Evolutionary conservation across 1,140 invertebrate genomes (phyloP), one percentile per base, ranked within the genome.

Genomic region (Teleogryllus occipitalis): DNA sequence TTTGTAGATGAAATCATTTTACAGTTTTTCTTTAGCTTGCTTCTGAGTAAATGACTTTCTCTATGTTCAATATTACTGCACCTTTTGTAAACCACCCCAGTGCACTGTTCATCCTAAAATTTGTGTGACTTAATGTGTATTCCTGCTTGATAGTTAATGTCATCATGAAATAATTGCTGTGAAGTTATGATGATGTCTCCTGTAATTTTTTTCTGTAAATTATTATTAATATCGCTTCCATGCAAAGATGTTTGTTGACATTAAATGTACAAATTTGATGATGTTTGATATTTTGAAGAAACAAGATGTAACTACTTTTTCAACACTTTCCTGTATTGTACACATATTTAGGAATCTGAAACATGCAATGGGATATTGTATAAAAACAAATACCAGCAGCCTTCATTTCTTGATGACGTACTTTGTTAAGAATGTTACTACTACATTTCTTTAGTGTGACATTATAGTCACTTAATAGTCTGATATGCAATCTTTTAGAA

Each of bases 41-140:
- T 65, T 65, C 54, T 65, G 54, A 65, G 54, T 65, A 65, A 65
- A 65, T 65, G 54, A 65, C 54, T 65, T 65, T 65, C 54, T 65
- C 54, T 65, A 65, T 65, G 54, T 65, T 65, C 54, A 65, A 65
- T 65, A 65, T 65, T 65, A 65, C 18, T 65, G 54, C 54, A 65
- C 54, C 54, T 65, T 65, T 65, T 65, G 54, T 65, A 65, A 65
- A 65, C 54, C 54, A 65, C 54, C 54, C 54, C 54, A 65, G 54
- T 65, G 54, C 54, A 65, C 54, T 65, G 54, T 65, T 65, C 54
- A 65, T 65, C 54, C 54, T 65, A 65, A 65, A 65, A 65, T 65
- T 65, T 65, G 18, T 65, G 54, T 65, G 54, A 65, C 54, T 65
- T 65, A 65, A 65, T 65, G 54, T 65, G 54, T 65, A 65, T 14